Evolutionary conservation across 2,888 invertebrate species (phyloP), one percentile per base, ranked within the genome.

Genomic region (Creontiades dilutus): DNA sequence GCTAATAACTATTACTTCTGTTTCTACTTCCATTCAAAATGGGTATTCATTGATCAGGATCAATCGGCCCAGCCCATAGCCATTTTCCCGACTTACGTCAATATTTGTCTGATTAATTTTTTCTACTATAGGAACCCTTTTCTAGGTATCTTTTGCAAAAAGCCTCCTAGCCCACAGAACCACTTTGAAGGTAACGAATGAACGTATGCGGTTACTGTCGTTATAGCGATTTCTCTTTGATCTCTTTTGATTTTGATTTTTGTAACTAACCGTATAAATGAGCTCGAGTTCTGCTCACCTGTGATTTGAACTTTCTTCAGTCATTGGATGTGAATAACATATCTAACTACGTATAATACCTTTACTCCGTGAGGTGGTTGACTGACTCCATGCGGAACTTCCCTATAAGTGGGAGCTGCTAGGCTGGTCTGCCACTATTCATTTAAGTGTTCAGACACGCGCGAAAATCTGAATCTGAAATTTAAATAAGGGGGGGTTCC

Each of bases 131-230:
- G 68, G 68, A 68, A 68, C 68, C 57, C 57, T 37, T 55, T 85
- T 85, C 19, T 85, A 85, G 85, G 85, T 37, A 19, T 28, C 75
- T 28, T 86, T 86, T 23, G 86, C 86, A 46, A 86, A 86, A 86
- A 37, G 47, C 19, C 86, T 86, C 75, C 37, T 86, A 47, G 86
- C 75, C 7, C 86, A 86, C 46, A 68, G 86, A 75, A 86, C 68
- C 48, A 27, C 19, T 12, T 14, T 86, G 14, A 68, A 75, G 48
- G 86, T 86, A 86, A 85, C 57, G 19, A 16, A 16, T n/a, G 7
- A 37, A 61, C 14, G 27, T 12, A 68, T 68, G 12, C 23, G 23
- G 68, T 68, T 19, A 19, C 23, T 23, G n/a, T 23, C 3, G 12
- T 68, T 5, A 12, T 68, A 23, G 23, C 68, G 13, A 68, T 68